These are phyloP conservation scores for Agrotis clavis DNA, from an alignment of 2,888 invertebrate genomes.

Conservation along the genomic window DNA sequence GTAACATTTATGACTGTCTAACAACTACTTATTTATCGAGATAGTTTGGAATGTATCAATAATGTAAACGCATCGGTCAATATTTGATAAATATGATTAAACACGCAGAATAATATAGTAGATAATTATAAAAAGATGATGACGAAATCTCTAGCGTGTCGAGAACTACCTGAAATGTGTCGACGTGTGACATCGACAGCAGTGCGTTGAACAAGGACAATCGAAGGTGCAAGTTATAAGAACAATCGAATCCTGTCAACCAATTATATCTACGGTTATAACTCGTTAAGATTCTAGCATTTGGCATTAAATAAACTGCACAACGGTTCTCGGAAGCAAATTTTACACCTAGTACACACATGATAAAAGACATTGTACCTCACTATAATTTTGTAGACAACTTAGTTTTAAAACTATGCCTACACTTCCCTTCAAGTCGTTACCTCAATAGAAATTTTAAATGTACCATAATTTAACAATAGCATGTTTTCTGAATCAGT, in stretches of 20 bases:
- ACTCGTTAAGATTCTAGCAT: constrained; percentile 74
- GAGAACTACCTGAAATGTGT: constrained; percentile 34
- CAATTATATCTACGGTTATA: constrained; percentile 52
- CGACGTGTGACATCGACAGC: constrained; percentile 24
- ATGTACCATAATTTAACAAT: constrained; percentile 50
- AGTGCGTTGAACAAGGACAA: constrained; percentile 37
- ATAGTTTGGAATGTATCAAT: constrained; percentile 66
- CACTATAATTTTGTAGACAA: constrained; percentile 45
- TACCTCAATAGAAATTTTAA: constrained; percentile 42
- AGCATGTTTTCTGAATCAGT: constrained; percentile 54
- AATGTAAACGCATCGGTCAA: constrained; percentile 61
- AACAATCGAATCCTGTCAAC: constrained; percentile 38
- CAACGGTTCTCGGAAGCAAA: constrained; percentile 62
- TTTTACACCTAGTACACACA: constrained; percentile 61
- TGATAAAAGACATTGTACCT: constrained; percentile 43
- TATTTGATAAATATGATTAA: constrained; percentile 42
- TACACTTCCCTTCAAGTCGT: constrained; percentile 30
- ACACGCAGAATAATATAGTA: constrained; percentile 54
- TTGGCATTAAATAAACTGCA: constrained; percentile 78
- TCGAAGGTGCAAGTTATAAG: constrained; percentile 48
- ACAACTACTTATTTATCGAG: constrained; percentile 53
- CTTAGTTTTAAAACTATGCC: constrained; percentile 41
- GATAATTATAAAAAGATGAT: constrained; percentile 45
- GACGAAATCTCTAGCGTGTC: constrained; percentile 48
- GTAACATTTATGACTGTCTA: constrained; percentile 51